Evolutionary conservation across 2,113 vertebrate species (phyloP), one percentile per base, ranked within the genome.

Genomic region (Chionis minor): DNA sequence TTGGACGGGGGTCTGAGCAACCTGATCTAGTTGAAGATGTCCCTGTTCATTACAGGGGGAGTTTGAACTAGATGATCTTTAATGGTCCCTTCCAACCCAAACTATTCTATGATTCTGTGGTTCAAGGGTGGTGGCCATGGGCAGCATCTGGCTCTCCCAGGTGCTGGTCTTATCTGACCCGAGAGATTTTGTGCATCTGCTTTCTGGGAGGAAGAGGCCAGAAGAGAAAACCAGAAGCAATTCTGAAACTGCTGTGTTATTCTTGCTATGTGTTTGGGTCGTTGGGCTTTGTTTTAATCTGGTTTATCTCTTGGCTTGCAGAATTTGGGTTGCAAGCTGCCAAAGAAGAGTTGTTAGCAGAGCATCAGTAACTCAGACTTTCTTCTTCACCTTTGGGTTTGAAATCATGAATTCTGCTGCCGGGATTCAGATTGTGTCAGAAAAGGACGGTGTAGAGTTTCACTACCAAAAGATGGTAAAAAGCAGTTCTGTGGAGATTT

Each of bases 121-220:
- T 42, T 42, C 27, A 20, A 42, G 27, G 38, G 26, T 20, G 3
- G 32, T 10, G 4, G 17, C 24, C 5, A 1, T 13, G 27, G 21
- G 20, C 51, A 65, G 52, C 8, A 5, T 30, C 15, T 21, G 27
- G 24, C 18, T 55, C 10, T 62, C 35, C 32, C 0, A 0, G 5
- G 5, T 21, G 18, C 44, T 65, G 17, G 4, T 18, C 19, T 80
- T 18, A 27, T 15, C 61, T 18, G 22, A 63, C n/a, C 22, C 1
- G 0, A 10, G 32, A 62, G 42, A 14, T 24, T 55, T 58, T 51
- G 11, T 59, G 14, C 20, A 30, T 6, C 10, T 9, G 3, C 1
- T 42, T 38, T 55, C 33, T 40, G 55, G 33, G 14, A 66, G 74
- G 71, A 62, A 35, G 5, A 71, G 16, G 5, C 16, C 42, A 51